Conservation (phyloP, 1,140 invertebrate genomes). For the Panagrolaimus sp. region DNA sequence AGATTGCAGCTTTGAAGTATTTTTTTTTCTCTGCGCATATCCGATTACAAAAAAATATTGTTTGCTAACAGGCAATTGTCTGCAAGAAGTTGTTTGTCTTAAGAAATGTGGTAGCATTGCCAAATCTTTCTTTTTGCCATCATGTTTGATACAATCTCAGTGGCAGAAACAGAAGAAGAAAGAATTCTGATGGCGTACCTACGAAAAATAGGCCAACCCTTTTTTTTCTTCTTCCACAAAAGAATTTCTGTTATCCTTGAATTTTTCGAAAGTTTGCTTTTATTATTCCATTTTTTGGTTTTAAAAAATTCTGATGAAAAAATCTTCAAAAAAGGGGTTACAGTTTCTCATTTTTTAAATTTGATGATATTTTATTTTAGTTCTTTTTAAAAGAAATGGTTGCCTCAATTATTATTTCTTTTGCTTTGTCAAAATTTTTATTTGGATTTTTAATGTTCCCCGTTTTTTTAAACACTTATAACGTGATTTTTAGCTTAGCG, state of each 20-base stretch:
- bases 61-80: constrained; percentile 15
- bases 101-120: not conserved
- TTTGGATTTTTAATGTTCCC: too few relatives aligned
- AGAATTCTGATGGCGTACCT: not conserved
- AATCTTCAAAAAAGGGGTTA: not conserved
- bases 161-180: not conserved
- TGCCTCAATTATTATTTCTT: too few relatives aligned
- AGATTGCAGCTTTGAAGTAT: not conserved
- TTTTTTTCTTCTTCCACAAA: not conserved
- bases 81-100: constrained; percentile 12
- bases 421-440: too few relatives aligned
- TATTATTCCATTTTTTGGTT: not conserved
- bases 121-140: not conserved
- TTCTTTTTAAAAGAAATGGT: too few relatives aligned
- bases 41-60: constrained; percentile 4
- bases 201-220: too few relatives aligned
- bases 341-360: constrained; percentile 8
- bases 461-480: too few relatives aligned
- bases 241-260: not conserved
- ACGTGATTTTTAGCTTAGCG: too few relatives aligned
- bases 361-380: too few relatives aligned
- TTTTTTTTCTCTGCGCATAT: constrained; percentile 7
- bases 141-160: not conserved
- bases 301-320: constrained; percentile 1
- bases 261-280: not conserved